Base-by-base conservation (phyloP, 1,140 invertebrate species). In the Leptinotarsa defecta region DNA sequence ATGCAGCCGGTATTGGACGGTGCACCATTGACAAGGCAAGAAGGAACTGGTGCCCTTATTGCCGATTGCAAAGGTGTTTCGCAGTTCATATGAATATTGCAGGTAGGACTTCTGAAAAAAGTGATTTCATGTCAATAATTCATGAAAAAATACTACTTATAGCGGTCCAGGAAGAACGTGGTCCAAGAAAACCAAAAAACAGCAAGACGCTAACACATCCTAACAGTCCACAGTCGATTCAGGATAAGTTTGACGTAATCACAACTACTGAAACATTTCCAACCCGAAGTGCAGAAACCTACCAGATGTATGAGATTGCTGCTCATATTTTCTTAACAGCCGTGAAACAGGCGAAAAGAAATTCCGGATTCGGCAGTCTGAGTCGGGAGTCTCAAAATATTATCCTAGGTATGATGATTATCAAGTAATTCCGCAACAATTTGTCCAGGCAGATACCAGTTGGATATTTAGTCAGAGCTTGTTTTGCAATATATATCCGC, bases 31-130 rank as follows among this genome's bases (percentile, higher is more conserved):
- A 96, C 83, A 95, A 95, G 88, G 90, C 92, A 0, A 84, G 94
- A 79, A 84, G 95, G 78, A 96, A 96, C 85, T 96, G 94, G 94
- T 96, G 95, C 85, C 94, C 95, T 0, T 92, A 91, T 80, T 96
- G 95, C 83, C 87, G 95, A 69, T 86, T 96, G 5, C 90, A 93
- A 82, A 92, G 93, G 79, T 96, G 94, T 81, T 91, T 95, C 74
- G 81, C 87, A 2, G 93, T 93, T 15, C 89, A 90, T 72, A 96
- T 96, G 94, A 95, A 95, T 79, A 89, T 89, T 15, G 83, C 90
- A 85, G 93, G 93, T 94, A 88, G 87, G 34, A 11, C 8, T 43
- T 43, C 8, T 3, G 8, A 43, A 63, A 43, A 11, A 43, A 43
- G 34, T 43, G 34, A 3, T 2, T 3, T 11, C 34, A 43, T 43